Base-by-base conservation (phyloP, 2,888 invertebrate genomes). In the Corythucha ciliata region DNA sequence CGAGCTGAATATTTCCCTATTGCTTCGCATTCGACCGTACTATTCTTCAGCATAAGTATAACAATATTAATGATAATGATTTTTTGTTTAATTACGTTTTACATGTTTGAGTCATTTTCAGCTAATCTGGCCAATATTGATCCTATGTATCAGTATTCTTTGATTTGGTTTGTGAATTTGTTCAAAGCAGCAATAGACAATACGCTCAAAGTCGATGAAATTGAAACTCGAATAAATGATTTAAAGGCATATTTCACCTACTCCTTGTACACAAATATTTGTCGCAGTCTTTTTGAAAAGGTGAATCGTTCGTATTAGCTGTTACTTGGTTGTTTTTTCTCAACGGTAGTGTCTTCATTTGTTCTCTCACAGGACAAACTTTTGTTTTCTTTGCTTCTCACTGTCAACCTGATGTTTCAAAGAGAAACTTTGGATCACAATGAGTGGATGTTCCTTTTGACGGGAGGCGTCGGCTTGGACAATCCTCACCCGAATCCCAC, bases 71-170 rank as follows among this genome's bases (percentile, higher is more conserved):
- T n/a, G 71, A 53, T 3, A 34, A 26, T 33, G 10, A 3, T 46
- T 29, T 26, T 10, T 32, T 34, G 4, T 18, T n/a, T n/a, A n/a
- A 26, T 14, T 48, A 14, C 8, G 7, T 48, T 48, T 48, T 12
- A 41, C 18, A 27, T 40, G 18, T 33, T 26, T 24, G 22, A 51
- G 27, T 46, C 40, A 32, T 53, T 70, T 70, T 46, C 65, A 83
- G 86, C 81, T 53, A 86, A 90, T 53, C 70, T 96, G 63, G 84
- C 90, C 5, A 82, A 86, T 63, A 89, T 96, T 59, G 93, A 96
- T 70, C 92, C 93, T 2, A 94, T 94, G 94, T 96, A 96, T 69
- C 93, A 94, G 67, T 96, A 93, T 68, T 93, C 93, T 0, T 72
- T 96, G 61, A 78, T 78, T 2, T 96, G 94, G 94, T 94, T 92